phyloP scores from a whole-genome alignment of 2,113 vertebrate genomes.

The Ursus arctos region DNA sequence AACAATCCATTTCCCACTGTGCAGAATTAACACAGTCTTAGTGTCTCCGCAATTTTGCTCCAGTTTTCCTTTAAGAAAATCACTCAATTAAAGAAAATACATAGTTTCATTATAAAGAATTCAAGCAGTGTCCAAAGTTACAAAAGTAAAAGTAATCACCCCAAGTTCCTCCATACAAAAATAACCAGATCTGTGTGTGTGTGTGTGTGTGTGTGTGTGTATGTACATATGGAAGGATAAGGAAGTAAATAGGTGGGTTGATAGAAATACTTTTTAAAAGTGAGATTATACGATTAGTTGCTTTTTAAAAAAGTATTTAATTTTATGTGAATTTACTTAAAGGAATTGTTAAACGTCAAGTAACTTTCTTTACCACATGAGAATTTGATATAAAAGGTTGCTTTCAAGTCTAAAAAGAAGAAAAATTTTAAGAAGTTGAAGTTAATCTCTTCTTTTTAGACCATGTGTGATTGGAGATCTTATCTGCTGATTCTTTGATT shows the following conservation, averaged over 20 bases:
- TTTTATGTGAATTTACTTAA: conserved; percentile 40
- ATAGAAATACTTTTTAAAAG: conserved; percentile 13
- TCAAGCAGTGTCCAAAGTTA: neutral
- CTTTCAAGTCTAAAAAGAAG: neutral
- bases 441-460: conserved; percentile 5
- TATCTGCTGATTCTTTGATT: neutral
- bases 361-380: conserved; percentile 30
- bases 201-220: neutral
- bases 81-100: neutral
- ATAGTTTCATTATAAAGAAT: neutral
- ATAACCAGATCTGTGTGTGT: neutral
- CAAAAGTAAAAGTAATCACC: conserved; percentile 17
- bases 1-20: neutral
- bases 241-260: neutral
- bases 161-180: neutral
- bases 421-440: conserved; percentile 39
- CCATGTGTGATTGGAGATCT: neutral
- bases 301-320: conserved; percentile 11
- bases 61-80: neutral
- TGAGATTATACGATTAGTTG: neutral
- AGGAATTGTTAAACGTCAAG: conserved; percentile 50
- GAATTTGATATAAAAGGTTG: conserved; percentile 20
- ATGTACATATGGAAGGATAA: neutral
- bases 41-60: neutral
- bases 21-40: conserved; percentile 29